These are phyloP conservation scores for Gorsachius goisagi DNA, from an alignment of 2,113 vertebrate species.

Conservation along the genomic window DNA sequence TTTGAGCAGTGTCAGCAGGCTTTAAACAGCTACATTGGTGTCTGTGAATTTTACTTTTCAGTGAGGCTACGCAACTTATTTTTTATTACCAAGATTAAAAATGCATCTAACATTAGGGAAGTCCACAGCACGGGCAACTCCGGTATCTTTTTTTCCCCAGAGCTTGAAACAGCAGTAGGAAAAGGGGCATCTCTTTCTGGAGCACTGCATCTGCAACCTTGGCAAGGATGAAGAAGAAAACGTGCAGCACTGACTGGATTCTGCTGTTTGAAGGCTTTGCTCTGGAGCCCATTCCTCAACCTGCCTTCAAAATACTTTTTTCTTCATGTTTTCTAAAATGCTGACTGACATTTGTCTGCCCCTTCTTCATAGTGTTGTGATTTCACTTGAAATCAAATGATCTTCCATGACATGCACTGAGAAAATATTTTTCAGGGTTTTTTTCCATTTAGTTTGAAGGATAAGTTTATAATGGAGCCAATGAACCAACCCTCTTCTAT, in stretches of 20 bases:
- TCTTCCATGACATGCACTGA: background rate
- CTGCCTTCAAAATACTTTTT: background rate
- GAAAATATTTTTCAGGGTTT: background rate
- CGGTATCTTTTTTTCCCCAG: background rate
- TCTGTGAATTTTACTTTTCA: background rate
- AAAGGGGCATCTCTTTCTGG: background rate
- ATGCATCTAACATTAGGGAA: background rate
- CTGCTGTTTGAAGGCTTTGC: background rate
- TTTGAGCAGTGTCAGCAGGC: background rate
- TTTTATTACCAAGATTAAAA: background rate
- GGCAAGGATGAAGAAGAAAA: background rate
- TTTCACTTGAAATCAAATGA: background rate
- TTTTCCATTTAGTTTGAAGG: background rate
- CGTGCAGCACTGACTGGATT: too few species aligned
- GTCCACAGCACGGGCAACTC: background rate
- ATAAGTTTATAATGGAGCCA: background rate
- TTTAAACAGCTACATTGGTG: background rate
- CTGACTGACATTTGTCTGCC: background rate
- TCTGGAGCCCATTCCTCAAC: background rate
- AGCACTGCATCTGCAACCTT: background rate
- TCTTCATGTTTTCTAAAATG: background rate
- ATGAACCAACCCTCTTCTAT: background rate
- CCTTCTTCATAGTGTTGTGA: background rate
- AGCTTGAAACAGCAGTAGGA: background rate
- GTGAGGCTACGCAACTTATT: background rate